Conservation (phyloP, 2,113 vertebrate species). For the Odocoileus hemionus region DNA sequence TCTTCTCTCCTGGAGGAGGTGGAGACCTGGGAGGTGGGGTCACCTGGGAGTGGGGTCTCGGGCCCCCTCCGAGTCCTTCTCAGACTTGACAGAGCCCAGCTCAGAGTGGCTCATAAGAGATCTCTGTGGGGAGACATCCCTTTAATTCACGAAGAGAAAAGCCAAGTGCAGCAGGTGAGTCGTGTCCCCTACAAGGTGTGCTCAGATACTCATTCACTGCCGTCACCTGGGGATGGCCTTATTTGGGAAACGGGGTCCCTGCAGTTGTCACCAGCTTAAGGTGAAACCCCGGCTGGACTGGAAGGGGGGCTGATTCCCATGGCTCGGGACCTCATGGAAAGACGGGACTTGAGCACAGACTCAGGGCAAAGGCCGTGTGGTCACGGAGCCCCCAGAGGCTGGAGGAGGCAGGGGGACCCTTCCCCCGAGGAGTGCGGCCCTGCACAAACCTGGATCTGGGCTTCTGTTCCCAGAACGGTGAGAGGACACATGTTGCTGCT, state of each 20-base stretch:
- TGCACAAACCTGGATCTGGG: not conserved
- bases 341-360: not conserved
- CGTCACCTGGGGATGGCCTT: not conserved
- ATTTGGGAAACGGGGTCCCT: not conserved
- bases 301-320: not conserved
- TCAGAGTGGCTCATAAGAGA: not conserved
- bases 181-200: not conserved
- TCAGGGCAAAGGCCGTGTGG: not conserved
- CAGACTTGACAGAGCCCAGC: not conserved
- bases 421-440: accelerated
- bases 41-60: not conserved
- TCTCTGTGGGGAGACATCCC: not conserved
- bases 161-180: accelerated
- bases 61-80: not conserved
- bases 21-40: not conserved
- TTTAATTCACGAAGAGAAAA: too few species aligned
- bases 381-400: not conserved
- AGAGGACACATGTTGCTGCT: not conserved
- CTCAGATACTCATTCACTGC: not conserved
- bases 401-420: not conserved
- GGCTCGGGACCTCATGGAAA: not conserved
- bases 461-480: too few species aligned
- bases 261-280: too few species aligned
- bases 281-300: not conserved
- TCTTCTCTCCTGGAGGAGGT: not conserved